A percentile compares a stretch with the other conserved stretches of the same genome.
Evolutionary conservation across 2,797 vertebrate species (phyloP).

Genomic region (Hydrophis major): DNA sequence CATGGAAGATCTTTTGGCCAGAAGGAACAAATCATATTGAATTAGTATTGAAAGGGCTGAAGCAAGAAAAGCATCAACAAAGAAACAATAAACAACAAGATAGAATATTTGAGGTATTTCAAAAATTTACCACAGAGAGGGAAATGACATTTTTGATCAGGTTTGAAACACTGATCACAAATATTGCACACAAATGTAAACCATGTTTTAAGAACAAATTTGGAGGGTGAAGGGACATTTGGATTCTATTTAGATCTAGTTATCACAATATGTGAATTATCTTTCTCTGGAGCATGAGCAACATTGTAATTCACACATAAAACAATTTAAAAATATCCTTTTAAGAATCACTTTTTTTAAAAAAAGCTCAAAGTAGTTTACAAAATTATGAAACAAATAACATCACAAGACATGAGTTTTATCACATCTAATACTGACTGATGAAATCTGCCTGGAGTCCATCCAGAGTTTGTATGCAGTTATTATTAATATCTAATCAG

Average conservation of each 20-base stretch:
- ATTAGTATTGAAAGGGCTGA: slow-evolving; percentile 60
- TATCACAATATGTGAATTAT: neutral
- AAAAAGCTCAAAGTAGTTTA: neutral
- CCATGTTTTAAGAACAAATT: slow-evolving; percentile 24
- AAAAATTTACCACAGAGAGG: slow-evolving; percentile 43
- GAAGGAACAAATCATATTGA: slow-evolving; percentile 41
- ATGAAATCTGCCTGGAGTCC: neutral
- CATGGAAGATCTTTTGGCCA: slow-evolving; percentile 22
- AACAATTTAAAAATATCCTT: neutral
- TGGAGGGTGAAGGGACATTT: slow-evolving; percentile 32
- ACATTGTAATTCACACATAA: slow-evolving; percentile 9
- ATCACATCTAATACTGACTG: neutral
- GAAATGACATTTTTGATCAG: slow-evolving; percentile 55
- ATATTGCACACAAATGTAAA: neutral
- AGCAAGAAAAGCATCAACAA: slow-evolving; percentile 29
- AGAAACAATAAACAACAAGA: slow-evolving; percentile 40
- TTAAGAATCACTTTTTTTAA: neutral
- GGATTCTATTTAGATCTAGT: slow-evolving; percentile 46
- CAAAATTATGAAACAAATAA: neutral
- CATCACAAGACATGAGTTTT: neutral
- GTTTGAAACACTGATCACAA: slow-evolving; percentile 51
- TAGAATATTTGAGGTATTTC: slow-evolving; percentile 39
- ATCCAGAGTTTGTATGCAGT: slow-evolving; percentile 8
- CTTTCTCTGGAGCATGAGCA: neutral
- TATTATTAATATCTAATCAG: neutral